A percentile compares a stretch with the other conserved stretches of the same genome.
These are phyloP conservation scores for Pheosia gnoma DNA, from an alignment of 2,888 invertebrate species.

Conservation along the genomic window DNA sequence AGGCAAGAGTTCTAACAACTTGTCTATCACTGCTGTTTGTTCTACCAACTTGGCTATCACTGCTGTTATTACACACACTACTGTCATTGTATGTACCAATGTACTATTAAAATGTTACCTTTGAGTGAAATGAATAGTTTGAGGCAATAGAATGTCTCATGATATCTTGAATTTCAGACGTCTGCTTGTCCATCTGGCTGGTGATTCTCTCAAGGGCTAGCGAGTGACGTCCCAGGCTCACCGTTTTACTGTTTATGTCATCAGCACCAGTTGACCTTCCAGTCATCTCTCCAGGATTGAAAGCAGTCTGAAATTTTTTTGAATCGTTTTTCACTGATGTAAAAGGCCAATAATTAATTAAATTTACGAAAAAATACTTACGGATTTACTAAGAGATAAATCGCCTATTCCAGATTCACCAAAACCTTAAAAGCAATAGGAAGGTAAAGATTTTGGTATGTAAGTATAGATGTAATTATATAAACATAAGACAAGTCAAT, in stretches of 20 bases:
- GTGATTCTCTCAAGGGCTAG: constrained; percentile 58
- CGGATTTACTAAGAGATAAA: constrained; percentile 64
- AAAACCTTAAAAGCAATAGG: constrained; percentile 54
- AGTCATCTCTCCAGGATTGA: constrained; percentile 75
- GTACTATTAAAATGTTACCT: constrained; percentile 44
- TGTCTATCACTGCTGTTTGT: too few relatives aligned
- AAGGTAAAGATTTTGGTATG: too few relatives aligned
- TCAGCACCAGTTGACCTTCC: constrained; percentile 73
- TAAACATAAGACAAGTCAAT: too few relatives aligned
- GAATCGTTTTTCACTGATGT: constrained; percentile 10
- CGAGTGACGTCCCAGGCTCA: constrained; percentile 55
- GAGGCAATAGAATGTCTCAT: constrained; percentile 75
- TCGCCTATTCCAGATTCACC: constrained; percentile 62
- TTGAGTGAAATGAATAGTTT: constrained; percentile 71
- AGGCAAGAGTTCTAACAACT: too few relatives aligned
- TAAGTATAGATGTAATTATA: too few relatives aligned
- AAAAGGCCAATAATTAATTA: too few relatives aligned
- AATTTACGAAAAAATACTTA: constrained; percentile 43
- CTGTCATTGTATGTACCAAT: too few relatives aligned
- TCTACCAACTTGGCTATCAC: too few relatives aligned
- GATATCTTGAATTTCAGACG: constrained; percentile 63
- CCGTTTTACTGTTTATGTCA: constrained; percentile 36
- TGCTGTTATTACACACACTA: too few relatives aligned
- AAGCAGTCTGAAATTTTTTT: constrained; percentile 58
- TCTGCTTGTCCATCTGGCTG: constrained; percentile 67